phyloP scores from a whole-genome alignment of 1,140 invertebrate genomes.

The Meloidogyne hapla region DNA sequence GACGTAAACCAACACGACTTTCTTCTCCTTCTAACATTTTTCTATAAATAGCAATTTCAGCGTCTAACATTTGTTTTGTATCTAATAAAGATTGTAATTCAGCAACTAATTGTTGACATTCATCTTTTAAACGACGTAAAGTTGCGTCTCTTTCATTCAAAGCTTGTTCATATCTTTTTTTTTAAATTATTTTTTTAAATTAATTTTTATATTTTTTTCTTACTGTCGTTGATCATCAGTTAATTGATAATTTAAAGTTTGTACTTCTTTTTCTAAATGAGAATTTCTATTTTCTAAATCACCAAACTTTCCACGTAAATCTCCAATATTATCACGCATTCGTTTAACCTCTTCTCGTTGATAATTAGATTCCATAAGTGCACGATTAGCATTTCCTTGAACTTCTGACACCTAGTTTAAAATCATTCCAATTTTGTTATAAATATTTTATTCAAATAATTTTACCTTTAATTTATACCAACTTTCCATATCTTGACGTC shows the following conservation, averaged over 20 bases:
- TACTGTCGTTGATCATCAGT: constrained; percentile 63
- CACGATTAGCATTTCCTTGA: constrained; percentile 67
- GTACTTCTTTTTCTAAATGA: constrained; percentile 67
- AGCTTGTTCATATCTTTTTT: constrained; percentile 56
- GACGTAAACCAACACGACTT: constrained; percentile 60
- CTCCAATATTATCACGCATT: constrained; percentile 66
- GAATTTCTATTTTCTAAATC: constrained; percentile 68
- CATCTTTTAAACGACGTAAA: constrained; percentile 62
- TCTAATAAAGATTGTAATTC: constrained; percentile 66
- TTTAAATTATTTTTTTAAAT: constrained; percentile 20
- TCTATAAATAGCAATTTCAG: constrained; percentile 64
- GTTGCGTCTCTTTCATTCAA: constrained; percentile 63
- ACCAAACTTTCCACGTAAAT: constrained; percentile 65
- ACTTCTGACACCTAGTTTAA: constrained; percentile 64
- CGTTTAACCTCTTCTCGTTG: constrained; percentile 67
- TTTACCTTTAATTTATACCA: constrained; percentile 64
- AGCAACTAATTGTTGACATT: constrained; percentile 62
- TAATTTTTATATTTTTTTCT: constrained; percentile 55
- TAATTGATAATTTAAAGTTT: constrained; percentile 65
- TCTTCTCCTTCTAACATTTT: constrained; percentile 64
- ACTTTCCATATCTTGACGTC: constrained; percentile 65
- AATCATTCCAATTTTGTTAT: not conserved
- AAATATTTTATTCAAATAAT: not conserved
- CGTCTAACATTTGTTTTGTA: constrained; percentile 65
- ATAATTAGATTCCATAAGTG: constrained; percentile 67